Base-by-base conservation (phyloP, 2,888 invertebrate genomes). In the Tribolium freemani region DNA sequence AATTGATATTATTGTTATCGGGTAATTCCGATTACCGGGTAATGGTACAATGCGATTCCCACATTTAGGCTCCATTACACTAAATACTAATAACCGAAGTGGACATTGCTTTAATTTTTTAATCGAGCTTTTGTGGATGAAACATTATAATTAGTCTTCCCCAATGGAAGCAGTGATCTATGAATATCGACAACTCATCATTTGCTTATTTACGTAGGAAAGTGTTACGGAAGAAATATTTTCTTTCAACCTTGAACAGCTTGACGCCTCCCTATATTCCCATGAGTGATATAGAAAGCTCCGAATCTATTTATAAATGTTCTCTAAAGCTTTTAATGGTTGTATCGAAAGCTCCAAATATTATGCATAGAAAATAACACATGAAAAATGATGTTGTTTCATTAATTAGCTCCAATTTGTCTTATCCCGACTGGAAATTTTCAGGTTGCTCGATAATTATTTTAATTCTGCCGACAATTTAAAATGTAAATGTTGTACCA, bases 281-380 rank as follows among this genome's bases (percentile, higher is more conserved):
- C 57, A 31, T 16, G 67, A 67, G 67, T 67, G 56, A 67, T 67
- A 53, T 56, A 30, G 56, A 56, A 48, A 67, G 48, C 56, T 45
- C 48, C 30, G 67, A 60, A 54, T 38, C 67, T 67, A 56, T 67
- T 67, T 67, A 67, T 67, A 67, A 67, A 56, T 67, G 46, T 30
- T 44, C 44, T 56, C 30, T 30, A 67, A 56, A 56, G 67, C 67
- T 67, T 67, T 56, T 57, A 67, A 67, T 57, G 53, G 63, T 21
- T 53, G 38, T 51, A 53, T 26, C 60, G 30, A 60, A 60, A 26
- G 30, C 48, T n/a, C 30, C n/a, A 48, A 60, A 20, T 58, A 58
- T 60, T 48, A 48, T 60, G 48, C 26, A 60, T 48, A 11, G 10
- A 46, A 48, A 48, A 38, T 38, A 38, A 8, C 8, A 38, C 38